Conservation (phyloP, 1,140 invertebrate species). For the Aphaenogaster ashmeadi region DNA sequence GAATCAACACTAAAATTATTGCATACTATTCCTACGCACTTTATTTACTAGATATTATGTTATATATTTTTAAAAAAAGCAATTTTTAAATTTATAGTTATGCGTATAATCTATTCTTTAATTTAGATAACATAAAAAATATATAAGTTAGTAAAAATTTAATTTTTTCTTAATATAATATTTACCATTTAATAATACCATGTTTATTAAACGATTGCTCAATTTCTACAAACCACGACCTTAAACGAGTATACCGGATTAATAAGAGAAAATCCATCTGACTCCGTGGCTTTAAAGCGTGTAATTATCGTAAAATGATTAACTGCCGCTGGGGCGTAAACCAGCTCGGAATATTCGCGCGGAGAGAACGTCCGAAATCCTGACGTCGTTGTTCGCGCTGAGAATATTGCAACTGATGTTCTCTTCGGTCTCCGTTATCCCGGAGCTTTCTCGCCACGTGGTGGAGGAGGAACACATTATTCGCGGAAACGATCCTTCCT, state of each 20-base stretch:
- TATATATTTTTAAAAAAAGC: neutral
- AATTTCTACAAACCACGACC: neutral
- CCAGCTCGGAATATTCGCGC: constrained; percentile 32
- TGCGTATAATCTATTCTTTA: neutral
- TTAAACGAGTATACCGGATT: neutral
- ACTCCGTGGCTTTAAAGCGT: constrained; percentile 19
- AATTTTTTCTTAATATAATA: neutral
- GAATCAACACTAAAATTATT: neutral
- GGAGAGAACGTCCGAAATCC: constrained; percentile 62
- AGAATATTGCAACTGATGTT: constrained; percentile 68
- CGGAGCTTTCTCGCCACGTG: constrained; percentile 56
- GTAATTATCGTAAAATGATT: constrained; percentile 60
- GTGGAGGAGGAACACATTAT: constrained; percentile 71
- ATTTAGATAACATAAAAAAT: neutral
- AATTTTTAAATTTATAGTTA: neutral
- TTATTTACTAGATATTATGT: neutral
- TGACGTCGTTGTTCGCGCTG: constrained; percentile 63
- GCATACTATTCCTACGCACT: neutral
- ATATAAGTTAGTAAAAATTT: neutral
- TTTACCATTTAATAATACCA: neutral
- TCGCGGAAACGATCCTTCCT: constrained; percentile 75
- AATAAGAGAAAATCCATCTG: constrained; percentile 37
- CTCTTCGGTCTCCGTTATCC: constrained; percentile 47
- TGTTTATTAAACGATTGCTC: neutral
- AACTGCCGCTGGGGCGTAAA: constrained; percentile 49